Evolutionary conservation across 2,797 vertebrate species (phyloP), one percentile per base, ranked within the genome.

Genomic region (Sebastes taczanowskii): DNA sequence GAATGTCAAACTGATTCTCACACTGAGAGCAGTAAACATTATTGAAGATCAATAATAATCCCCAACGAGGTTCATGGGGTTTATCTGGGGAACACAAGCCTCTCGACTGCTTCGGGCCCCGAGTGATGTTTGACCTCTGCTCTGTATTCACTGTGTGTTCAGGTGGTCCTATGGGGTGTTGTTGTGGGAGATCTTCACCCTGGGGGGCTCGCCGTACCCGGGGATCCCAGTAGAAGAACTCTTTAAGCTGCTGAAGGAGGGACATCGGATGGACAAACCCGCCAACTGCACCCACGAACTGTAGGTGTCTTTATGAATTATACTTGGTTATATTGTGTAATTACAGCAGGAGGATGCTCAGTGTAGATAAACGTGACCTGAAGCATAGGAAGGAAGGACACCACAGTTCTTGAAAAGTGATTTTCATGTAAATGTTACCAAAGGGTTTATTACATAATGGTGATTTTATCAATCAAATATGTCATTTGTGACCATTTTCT

Each of bases 161-260:
- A 99, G 99, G 92, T 99, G 99, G 99, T 99, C 99, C 27, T 99
- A 98, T 1, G 99, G 99, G 63, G 98, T 99, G 78, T 92, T 99
- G 89, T 89, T 99, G 75, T 99, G 99, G 99, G 99, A 99, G 96
- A 99, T 98, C 95, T 99, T 99, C 93, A 99, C 98, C 0, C 94
- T 99, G 89, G 98, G 99, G 5, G 99, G 99, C 14, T 99, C 98
- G 0, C 99, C 99, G 0, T 99, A 99, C 78, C 99, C 99, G 0
- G 99, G 99, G 38, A 98, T 99, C 94, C 99, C 99, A 0, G 99
- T 99, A 35, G 99, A 99, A 81, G 98, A 99, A 64, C 97, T 99
- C 62, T 99, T 99, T 92, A 99, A 99, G 91, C 97, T 99, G 87
- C 96, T 99, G 89, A 99, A 98, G 95, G 99, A 99, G 91, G 98